Percentiles rank a stretch among this genome's conserved stretches.
Conservation (phyloP, 2,113 vertebrate species). For the Perca fluviatilis region DNA sequence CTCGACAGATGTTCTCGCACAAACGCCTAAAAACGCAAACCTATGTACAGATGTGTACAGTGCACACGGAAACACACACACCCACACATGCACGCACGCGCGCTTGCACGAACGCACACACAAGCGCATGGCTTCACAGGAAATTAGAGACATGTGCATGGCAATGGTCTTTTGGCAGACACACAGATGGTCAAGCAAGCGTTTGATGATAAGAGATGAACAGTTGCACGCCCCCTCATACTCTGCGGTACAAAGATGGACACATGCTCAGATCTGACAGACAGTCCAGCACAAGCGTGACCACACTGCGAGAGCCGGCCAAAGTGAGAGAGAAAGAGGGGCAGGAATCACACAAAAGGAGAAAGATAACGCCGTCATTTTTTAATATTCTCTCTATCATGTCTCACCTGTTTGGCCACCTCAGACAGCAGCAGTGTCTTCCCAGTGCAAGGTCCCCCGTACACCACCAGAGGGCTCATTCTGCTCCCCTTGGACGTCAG, state of each 20-base stretch:
- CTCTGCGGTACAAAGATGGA: constrained; percentile 51
- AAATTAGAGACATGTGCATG: constrained; percentile 27
- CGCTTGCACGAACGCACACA: neutral
- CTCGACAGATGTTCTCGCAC: constrained; percentile 16
- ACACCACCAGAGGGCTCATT: constrained; percentile 91
- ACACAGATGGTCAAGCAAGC: constrained; percentile 59
- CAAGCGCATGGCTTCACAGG: constrained; percentile 5
- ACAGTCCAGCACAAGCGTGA: neutral
- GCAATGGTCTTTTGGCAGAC: constrained; percentile 46
- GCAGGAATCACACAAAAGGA: neutral
- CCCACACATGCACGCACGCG: neutral
- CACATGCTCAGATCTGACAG: constrained; percentile 54
- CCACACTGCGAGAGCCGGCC: neutral
- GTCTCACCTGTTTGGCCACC: constrained; percentile 93
- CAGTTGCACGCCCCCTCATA: constrained; percentile 53
- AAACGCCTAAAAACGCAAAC: neutral
- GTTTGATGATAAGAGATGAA: constrained; percentile 56
- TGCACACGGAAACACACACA: neutral
- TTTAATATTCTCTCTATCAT: neutral
- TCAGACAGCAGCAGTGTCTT: constrained; percentile 96
- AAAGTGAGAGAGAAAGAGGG: neutral
- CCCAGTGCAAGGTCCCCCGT: constrained; percentile 97
- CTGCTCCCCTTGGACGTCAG: constrained; percentile 91
- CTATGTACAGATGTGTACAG: neutral
- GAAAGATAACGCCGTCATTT: neutral